A percentile compares a stretch with the other conserved stretches of the same genome.
phyloP scores from a whole-genome alignment of 2,113 vertebrate species.

The Grammomys surdaster region DNA sequence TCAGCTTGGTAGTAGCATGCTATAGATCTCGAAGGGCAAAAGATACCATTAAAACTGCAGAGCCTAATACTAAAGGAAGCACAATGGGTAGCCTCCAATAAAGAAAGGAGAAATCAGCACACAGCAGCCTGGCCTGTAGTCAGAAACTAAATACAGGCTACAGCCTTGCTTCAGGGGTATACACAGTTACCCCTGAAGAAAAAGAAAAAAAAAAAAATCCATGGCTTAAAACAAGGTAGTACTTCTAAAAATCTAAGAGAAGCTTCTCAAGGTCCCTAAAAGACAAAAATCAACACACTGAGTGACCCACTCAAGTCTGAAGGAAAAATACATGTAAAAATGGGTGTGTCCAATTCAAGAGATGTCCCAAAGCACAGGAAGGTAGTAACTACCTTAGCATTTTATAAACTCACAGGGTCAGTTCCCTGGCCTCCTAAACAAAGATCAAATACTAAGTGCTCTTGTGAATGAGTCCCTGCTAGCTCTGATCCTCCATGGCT shows the following conservation, averaged over 20 bases:
- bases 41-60: not conserved
- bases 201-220: not conserved
- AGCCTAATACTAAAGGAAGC: not conserved
- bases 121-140: not conserved
- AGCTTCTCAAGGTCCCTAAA: not conserved
- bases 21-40: not conserved
- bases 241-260: not conserved
- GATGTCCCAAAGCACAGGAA: rapidly evolving
- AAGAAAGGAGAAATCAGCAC: not conserved
- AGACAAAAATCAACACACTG: not conserved
- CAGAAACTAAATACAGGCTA: not conserved
- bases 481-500: not conserved
- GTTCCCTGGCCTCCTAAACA: not conserved
- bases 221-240: not conserved
- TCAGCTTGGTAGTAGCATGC: not conserved
- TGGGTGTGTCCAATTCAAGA: not conserved
- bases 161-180: not conserved
- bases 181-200: not conserved
- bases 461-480: not conserved
- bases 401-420: not conserved
- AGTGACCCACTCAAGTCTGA: not conserved
- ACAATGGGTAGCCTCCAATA: not conserved
- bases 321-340: not conserved
- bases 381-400: not conserved
- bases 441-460: not conserved